Evolutionary conservation across 2,113 vertebrate species (phyloP), one percentile per base, ranked within the genome.

Genomic region (Atherinomorus stipes): DNA sequence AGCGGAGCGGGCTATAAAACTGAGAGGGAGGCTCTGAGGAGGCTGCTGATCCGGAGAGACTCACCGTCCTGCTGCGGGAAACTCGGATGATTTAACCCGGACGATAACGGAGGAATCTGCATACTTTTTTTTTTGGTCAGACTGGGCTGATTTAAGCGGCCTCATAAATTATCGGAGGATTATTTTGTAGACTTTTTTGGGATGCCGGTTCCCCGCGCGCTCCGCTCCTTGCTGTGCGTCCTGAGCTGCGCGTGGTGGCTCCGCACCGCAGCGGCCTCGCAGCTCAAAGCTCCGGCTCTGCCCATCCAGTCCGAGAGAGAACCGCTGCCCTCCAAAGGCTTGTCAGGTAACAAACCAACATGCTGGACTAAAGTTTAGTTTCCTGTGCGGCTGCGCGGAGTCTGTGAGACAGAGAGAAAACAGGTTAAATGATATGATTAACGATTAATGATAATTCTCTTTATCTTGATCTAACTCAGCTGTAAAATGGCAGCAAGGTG

Each of bases 271-370:
- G 82, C 73, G 25, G 80, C 90, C 34, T 92, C 92, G 34, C 87
- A 68, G 2, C 83, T 93, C 61, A 96, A 97, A 87, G 50, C 91
- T n/a, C 78, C 94, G 40, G 84, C 94, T 54, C 89, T 96, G 77
- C 96, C 95, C 87, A 96, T 97, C 90, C 95, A 95, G 78, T 94
- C 96, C 0, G 95, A 96, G 87, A 92, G 90, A 52, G 95, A 97
- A 0, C 95, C 94, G 65, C 79, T 94, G 73, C 93, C 94, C 4
- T 93, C 93, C 74, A 96, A 96, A 74, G 94, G 95, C 60, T 51
- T 92, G 72, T 88, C 96, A 94, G 96, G 96, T 96, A 87, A 31
- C 25, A 9, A 4, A 21, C 22, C 8, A 10, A 18, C 63, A 16
- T 16, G 40, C 16, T 34, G 31, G 31, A 8, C 9, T 34, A 34